Conservation (phyloP, 2,888 invertebrate species). For the Dynastes maya region DNA sequence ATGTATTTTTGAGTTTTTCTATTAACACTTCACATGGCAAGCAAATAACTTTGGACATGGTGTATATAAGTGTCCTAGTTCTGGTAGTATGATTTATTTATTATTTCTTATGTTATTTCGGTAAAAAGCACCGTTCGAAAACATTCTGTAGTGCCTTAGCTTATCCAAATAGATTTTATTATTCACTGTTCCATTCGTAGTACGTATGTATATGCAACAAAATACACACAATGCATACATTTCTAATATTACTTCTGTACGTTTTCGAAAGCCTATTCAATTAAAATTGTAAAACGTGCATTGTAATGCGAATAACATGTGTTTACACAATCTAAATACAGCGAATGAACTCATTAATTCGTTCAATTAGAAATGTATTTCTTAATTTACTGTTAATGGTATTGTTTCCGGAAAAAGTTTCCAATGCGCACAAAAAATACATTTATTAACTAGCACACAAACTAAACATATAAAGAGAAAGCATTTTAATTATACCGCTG, state of each 20-base stretch:
- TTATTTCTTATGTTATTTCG: too few relatives aligned
- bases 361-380: not conserved
- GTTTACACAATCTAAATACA: not conserved
- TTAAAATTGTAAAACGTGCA: not conserved
- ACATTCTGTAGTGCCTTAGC: too few relatives aligned
- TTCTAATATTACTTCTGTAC: not conserved
- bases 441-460: constrained; percentile 1
- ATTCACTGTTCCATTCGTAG: too few relatives aligned
- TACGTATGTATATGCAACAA: too few relatives aligned
- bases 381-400: constrained; percentile 4
- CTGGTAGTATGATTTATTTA: too few relatives aligned
- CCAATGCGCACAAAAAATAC: not conserved
- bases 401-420: constrained; percentile 18
- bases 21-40: too few relatives aligned
- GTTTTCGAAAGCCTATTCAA: constrained; percentile 14
- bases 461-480: constrained; percentile 28
- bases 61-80: too few relatives aligned
- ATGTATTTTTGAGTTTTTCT: too few relatives aligned
- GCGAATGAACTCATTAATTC: constrained; percentile 2
- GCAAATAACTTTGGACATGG: too few relatives aligned
- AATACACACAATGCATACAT: too few relatives aligned
- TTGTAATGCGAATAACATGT: constrained; percentile 5
- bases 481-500: constrained; percentile 40
- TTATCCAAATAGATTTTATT: too few relatives aligned
- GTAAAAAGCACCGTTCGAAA: too few relatives aligned